Evolutionary conservation across 2,113 vertebrate species (phyloP).

Genomic region (Physeter macrocephalus): DNA sequence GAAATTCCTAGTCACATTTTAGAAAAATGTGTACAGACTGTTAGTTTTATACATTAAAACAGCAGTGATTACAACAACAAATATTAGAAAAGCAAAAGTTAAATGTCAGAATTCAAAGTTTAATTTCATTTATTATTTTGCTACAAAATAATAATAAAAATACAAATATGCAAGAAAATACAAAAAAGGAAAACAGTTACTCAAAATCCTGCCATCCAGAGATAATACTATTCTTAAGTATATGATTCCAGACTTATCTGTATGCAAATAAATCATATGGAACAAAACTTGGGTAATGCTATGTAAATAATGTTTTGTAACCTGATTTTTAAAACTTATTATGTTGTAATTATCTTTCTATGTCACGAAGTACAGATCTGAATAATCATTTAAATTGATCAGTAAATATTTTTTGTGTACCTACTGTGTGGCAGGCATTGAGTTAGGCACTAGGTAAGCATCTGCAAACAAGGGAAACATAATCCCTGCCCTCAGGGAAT

Average conservation of each 20-base stretch:
- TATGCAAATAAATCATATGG: not conserved
- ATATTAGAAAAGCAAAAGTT: not conserved
- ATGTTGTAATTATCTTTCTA: not conserved
- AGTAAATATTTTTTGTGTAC: not conserved
- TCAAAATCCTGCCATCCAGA: not conserved
- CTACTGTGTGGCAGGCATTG: not conserved
- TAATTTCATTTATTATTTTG: slow-evolving; percentile 5
- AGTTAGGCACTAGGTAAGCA: not conserved
- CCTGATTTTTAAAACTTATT: not conserved
- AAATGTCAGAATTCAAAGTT: not conserved
- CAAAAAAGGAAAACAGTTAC: not conserved
- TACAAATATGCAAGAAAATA: not conserved
- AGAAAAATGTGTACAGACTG: not conserved
- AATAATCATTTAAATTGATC: not conserved
- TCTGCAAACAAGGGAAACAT: not conserved
- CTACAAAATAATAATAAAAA: not conserved
- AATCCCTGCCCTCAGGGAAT: not conserved
- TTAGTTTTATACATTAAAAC: not conserved
- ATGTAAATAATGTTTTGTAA: not conserved
- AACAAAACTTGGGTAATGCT: not conserved
- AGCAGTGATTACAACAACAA: not conserved
- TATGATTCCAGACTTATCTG: not conserved
- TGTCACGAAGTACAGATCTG: not conserved
- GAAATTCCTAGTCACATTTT: not conserved
- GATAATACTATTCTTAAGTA: not conserved